Evolutionary conservation across 92 coral and sea anemone species (phyloP).

Genomic region (Chrysogorgia sp.): DNA sequence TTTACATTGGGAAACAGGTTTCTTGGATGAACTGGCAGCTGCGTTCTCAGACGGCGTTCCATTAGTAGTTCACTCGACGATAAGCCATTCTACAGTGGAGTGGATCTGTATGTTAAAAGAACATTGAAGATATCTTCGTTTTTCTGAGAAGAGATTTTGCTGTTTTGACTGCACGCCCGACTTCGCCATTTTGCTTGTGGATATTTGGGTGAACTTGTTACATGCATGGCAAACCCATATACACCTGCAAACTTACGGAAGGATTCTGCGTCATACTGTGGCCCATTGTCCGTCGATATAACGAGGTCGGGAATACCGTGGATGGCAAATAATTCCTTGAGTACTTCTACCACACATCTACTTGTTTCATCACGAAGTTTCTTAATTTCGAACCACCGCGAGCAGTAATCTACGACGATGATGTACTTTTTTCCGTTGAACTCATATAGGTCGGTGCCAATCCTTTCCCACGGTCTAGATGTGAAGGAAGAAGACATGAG

Average conservation of each 20-base stretch:
- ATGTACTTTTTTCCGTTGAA: too few species aligned
- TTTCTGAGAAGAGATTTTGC: constrained; percentile 38
- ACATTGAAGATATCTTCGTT: constrained; percentile 8
- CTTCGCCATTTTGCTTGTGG: constrained; percentile 58
- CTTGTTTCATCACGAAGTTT: constrained; percentile 48
- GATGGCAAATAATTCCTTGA: constrained; percentile 56
- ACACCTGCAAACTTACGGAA: constrained; percentile 55
- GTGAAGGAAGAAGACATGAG: too few species aligned
- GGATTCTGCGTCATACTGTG: constrained; percentile 53
- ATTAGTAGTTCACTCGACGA: constrained; percentile 25
- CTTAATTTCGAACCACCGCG: constrained; percentile 64
- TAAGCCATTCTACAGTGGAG: constrained; percentile 16
- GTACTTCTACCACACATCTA: constrained; percentile 18
- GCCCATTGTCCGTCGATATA: constrained; percentile 61
- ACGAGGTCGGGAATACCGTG: constrained; percentile 64
- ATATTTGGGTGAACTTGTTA: constrained; percentile 64
- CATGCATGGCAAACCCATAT: constrained; percentile 57
- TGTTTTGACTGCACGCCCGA: constrained; percentile 48
- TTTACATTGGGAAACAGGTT: too few species aligned
- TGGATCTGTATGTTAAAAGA: constrained; percentile 17
- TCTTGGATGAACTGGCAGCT: too few species aligned
- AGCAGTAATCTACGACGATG: constrained; percentile 55
- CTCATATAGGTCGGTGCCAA: too few species aligned
- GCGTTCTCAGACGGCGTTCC: too few species aligned
- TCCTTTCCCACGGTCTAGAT: too few species aligned